Conservation (phyloP, 2,888 invertebrate genomes). For the Synanthedon tipuliformis region DNA sequence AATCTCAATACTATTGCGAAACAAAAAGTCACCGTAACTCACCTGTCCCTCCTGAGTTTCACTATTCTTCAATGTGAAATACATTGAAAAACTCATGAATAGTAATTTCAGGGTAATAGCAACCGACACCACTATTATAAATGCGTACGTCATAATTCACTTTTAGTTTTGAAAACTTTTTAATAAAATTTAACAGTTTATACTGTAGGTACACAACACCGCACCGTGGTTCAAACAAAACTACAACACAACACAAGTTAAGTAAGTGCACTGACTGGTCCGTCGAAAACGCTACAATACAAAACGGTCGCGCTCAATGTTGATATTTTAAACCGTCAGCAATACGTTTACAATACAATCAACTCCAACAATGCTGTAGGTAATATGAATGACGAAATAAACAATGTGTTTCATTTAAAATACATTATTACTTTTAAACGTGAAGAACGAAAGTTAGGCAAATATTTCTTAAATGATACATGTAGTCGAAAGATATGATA, state of each 20-base stretch:
- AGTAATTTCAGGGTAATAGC: constrained; percentile 51
- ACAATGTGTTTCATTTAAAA: too few relatives aligned
- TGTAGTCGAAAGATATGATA: too few relatives aligned
- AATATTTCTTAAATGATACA: too few relatives aligned
- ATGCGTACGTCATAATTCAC: constrained; percentile 37
- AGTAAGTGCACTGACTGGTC: too few relatives aligned
- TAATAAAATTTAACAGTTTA: not conserved
- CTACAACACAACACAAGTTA: constrained; percentile 28
- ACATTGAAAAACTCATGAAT: constrained; percentile 54
- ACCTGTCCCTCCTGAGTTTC: constrained; percentile 24
- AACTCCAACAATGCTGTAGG: too few relatives aligned
- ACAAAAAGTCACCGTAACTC: constrained; percentile 11
- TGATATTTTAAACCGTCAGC: too few relatives aligned
- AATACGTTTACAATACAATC: too few relatives aligned
- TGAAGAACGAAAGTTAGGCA: too few relatives aligned
- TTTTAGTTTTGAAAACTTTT: not conserved
- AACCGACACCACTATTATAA: constrained; percentile 52
- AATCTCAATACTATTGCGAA: constrained; percentile 10
- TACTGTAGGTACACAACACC: not conserved
- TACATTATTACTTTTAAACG: too few relatives aligned
- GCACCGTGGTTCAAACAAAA: constrained; percentile 28
- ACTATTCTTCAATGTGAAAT: constrained; percentile 39
- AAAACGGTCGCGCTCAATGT: too few relatives aligned
- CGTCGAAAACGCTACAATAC: too few relatives aligned
- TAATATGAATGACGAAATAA: too few relatives aligned